Evolutionary conservation across 2,797 vertebrate species (phyloP).

Genomic region (Notamacropus eugenii): DNA sequence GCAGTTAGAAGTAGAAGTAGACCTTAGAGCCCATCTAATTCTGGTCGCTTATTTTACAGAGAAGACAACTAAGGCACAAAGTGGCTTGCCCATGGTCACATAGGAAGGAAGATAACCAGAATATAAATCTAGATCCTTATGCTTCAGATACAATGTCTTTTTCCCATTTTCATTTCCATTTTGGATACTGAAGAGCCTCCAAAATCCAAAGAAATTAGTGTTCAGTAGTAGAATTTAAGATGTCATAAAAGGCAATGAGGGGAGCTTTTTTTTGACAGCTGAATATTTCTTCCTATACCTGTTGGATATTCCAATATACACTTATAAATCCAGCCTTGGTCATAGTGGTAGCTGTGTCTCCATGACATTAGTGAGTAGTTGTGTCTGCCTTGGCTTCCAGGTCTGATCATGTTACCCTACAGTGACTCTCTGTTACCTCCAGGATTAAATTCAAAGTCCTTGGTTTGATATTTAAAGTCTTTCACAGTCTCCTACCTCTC

Average conservation of each 20-base stretch:
- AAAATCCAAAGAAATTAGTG: not conserved
- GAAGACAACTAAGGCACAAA: not conserved
- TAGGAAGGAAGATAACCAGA: not conserved
- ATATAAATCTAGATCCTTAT: not conserved
- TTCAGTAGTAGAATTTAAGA: not conserved
- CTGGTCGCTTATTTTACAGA: not conserved
- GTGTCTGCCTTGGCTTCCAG: not conserved
- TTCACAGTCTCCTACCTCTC: not conserved
- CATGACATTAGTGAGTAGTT: not conserved
- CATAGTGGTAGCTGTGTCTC: not conserved
- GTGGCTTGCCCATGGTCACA: not conserved
- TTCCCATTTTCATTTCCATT: not conserved
- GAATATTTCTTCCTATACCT: not conserved
- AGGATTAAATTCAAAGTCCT: not conserved
- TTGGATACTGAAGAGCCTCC: not conserved
- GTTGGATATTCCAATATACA: not conserved
- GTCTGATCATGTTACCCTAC: not conserved
- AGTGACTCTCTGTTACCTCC: not conserved
- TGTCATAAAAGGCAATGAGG: not conserved
- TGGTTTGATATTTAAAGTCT: not conserved
- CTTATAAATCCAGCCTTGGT: not conserved
- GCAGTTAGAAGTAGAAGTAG: not conserved
- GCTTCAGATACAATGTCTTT: not conserved
- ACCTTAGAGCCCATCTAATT: not conserved
- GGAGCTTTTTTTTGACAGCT: not conserved